Evolutionary conservation across 2,797 vertebrate genomes (phyloP).

Genomic region (Macropus fuliginosus): DNA sequence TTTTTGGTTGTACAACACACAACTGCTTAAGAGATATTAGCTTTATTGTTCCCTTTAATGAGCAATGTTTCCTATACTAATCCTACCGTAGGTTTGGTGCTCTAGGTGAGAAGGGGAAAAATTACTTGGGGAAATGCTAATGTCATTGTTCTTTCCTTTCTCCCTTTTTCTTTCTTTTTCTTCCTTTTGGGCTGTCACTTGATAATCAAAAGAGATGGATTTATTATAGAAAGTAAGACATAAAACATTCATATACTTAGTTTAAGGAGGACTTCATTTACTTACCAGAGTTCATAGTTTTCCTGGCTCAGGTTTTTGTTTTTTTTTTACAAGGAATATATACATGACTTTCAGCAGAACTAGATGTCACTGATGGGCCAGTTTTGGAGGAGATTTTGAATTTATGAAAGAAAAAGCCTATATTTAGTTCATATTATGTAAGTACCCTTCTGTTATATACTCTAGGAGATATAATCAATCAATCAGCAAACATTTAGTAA

Average conservation of each 20-base stretch:
- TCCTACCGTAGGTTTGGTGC: slow-evolving; percentile 9
- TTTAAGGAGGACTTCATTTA: too few species aligned
- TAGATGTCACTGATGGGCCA: not conserved
- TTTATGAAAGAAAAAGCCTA: not conserved
- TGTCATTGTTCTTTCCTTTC: fast-evolving
- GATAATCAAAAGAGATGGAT: not conserved
- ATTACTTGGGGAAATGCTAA: not conserved
- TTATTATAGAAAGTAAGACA: not conserved
- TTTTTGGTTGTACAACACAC: not conserved
- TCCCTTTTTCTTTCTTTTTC: fast-evolving
- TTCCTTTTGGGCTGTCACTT: not conserved
- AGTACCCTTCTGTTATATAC: too few species aligned
- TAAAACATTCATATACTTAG: not conserved
- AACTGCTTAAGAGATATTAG: not conserved
- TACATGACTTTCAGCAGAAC: not conserved
- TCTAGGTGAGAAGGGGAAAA: not conserved
- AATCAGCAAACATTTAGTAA: too few species aligned
- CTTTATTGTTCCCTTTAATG: slow-evolving; percentile 43
- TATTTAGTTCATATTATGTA: too few species aligned
- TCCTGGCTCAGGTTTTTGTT: too few species aligned
- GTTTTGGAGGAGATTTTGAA: not conserved
- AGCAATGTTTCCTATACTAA: slow-evolving; percentile 67
- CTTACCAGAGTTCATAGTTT: too few species aligned
- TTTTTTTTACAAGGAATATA: too few species aligned
- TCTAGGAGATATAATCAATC: too few species aligned